A percentile compares a stretch with the other conserved stretches of the same genome.
Evolutionary conservation across 2,113 vertebrate species (phyloP).

Genomic region (Otocyon megalotis): DNA sequence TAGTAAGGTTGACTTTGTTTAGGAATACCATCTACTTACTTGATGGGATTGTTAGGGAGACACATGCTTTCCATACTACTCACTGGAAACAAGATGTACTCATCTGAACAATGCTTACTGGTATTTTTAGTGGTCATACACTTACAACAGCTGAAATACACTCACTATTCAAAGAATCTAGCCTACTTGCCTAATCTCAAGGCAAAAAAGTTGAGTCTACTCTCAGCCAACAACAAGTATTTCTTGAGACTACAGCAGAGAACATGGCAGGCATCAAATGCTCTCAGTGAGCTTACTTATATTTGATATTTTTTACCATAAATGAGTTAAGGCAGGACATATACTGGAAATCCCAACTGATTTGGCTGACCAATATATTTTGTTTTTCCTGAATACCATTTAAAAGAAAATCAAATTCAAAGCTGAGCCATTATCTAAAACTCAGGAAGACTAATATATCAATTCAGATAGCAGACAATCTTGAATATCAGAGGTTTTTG

Average conservation of each 20-base stretch:
- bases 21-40: neutral
- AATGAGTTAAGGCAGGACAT: neutral
- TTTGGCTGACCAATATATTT: neutral
- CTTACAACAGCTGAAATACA: neutral
- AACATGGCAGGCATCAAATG: neutral
- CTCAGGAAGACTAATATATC: neutral
- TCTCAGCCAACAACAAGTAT: neutral
- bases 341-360: neutral
- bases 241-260: neutral
- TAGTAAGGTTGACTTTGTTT: neutral
- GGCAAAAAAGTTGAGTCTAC: neutral
- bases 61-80: neutral
- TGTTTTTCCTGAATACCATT: neutral
- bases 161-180: neutral
- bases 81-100: neutral
- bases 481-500: neutral
- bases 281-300: neutral
- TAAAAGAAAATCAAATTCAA: neutral
- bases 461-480: neutral
- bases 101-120: neutral
- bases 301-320: neutral
- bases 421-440: neutral
- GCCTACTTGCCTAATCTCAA: neutral
- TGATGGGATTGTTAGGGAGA: neutral
- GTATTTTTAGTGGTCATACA: neutral